A percentile compares a stretch with the other conserved stretches of the same genome.
These are phyloP conservation scores for Drosophila anomelani DNA, from an alignment of 2,888 invertebrate species.

Conservation along the genomic window DNA sequence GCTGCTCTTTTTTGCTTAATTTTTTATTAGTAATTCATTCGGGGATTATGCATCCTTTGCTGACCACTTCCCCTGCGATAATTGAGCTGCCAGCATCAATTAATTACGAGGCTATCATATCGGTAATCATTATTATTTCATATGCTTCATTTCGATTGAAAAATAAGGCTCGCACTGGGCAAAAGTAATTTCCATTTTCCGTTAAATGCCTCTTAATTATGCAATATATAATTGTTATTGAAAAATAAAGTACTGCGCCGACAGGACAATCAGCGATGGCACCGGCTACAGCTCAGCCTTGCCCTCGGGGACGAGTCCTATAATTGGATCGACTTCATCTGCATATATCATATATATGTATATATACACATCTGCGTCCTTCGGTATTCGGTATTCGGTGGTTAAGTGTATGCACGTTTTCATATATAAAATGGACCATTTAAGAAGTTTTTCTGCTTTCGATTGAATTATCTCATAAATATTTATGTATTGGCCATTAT, in stretches of 20 bases:
- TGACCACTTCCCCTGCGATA: conserved; percentile 25
- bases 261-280: conserved; percentile 33
- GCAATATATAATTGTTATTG: conserved; percentile 48
- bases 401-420: conserved; percentile 68
- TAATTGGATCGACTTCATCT: conserved; percentile 40
- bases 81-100: conserved; percentile 29
- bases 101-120: conserved; percentile 42
- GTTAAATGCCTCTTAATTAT: conserved; percentile 46
- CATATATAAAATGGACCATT: conserved; percentile 74
- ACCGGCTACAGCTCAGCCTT: conserved; percentile 7
- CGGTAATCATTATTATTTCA: conserved; percentile 33
- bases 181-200: conserved; percentile 39
- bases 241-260: conserved; percentile 63
- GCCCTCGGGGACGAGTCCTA: conserved; percentile 27
- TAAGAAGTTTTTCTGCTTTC: conserved; percentile 54
- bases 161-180: conserved; percentile 37
- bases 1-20: not conserved
- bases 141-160: conserved; percentile 37
- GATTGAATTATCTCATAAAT: conserved; percentile 53
- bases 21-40: conserved; percentile 20
- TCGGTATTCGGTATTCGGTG: conserved; percentile 63
- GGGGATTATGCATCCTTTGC: conserved; percentile 12
- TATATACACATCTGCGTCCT: conserved; percentile 2
- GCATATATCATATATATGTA: conserved; percentile 1
- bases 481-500: conserved; percentile 49